Percentiles rank a stretch among this genome's conserved stretches.
Evolutionary conservation across 53 echinoderm and acorn worm species (phyloP).

Genomic region (Astropecten irregularis): DNA sequence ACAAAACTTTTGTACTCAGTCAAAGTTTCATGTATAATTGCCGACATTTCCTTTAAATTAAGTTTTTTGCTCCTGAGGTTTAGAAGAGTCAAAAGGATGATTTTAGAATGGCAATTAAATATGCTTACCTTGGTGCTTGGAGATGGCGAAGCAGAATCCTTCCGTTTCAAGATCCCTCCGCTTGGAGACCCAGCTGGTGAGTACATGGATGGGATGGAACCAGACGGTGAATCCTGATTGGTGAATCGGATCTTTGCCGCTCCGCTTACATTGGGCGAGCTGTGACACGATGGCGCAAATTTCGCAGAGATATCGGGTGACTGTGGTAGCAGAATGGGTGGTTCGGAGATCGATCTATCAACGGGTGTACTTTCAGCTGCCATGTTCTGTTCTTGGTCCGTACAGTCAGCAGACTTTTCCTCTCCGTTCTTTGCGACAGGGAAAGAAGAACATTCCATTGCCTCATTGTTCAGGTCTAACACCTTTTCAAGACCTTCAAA

Average conservation of each 20-base stretch:
- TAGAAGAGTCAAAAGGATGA: too few relatives aligned
- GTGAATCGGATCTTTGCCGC: not conserved
- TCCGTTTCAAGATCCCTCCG: slow-evolving; percentile 83
- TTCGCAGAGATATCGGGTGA: slow-evolving; percentile 73
- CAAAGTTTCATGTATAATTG: too few relatives aligned
- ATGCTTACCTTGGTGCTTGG: slow-evolving; percentile 88
- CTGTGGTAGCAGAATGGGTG: not conserved
- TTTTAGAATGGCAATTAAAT: too few relatives aligned
- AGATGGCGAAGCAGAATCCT: slow-evolving; percentile 72
- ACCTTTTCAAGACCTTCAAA: not conserved
- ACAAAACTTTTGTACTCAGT: too few relatives aligned
- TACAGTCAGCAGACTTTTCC: not conserved
- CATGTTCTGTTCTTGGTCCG: not conserved
- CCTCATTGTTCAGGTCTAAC: not conserved
- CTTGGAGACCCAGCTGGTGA: slow-evolving; percentile 93
- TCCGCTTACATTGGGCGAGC: slow-evolving; percentile 55
- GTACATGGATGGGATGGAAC: slow-evolving; percentile 68
- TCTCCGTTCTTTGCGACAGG: too few relatives aligned
- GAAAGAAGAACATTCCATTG: not conserved
- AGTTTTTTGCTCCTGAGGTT: too few relatives aligned
- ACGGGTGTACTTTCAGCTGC: not conserved
- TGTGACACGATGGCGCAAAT: slow-evolving; percentile 55
- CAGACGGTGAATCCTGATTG: slow-evolving; percentile 24
- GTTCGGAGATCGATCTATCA: not conserved
- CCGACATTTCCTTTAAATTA: too few relatives aligned